A percentile compares a stretch with the other conserved stretches of the same genome.
Conservation (phyloP, 2,797 vertebrate species). For the Ataeniobius toweri region DNA sequence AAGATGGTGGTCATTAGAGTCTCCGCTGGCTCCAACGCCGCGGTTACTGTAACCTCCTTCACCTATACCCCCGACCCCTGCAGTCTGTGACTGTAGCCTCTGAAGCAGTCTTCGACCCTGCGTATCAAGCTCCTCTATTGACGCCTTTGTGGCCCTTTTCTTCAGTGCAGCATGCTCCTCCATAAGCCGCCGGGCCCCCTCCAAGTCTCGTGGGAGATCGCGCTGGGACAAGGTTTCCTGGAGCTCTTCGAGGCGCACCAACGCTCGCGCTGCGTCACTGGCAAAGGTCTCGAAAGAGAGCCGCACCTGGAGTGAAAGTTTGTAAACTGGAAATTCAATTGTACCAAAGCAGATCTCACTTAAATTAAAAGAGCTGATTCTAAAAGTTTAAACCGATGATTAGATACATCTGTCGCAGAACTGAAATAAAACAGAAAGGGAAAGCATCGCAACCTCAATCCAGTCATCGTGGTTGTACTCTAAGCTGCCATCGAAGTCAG, state of each 20-base stretch:
- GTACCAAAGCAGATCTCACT: not conserved
- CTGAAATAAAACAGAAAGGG: not conserved
- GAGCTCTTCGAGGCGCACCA: constrained; percentile 92
- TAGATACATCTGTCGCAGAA: not conserved
- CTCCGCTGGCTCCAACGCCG: constrained; percentile 64
- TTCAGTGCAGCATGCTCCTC: constrained; percentile 93
- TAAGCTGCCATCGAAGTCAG: constrained; percentile 95
- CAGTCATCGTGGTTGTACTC: constrained; percentile 98
- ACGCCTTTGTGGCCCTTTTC: constrained; percentile 95
- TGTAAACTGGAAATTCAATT: not conserved
- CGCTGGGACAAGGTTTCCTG: constrained; percentile 95
- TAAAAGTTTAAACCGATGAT: not conserved
- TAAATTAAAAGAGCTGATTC: not conserved
- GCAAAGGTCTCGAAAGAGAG: constrained; percentile 94
- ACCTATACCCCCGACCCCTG: constrained; percentile 77
- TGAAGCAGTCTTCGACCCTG: constrained; percentile 95
- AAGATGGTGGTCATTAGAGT: constrained; percentile 73
- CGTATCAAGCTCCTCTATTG: constrained; percentile 93
- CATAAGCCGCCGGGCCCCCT: constrained; percentile 92
- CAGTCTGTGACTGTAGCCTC: constrained; percentile 84
- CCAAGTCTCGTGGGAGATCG: constrained; percentile 94
- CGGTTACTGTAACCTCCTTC: constrained; percentile 84
- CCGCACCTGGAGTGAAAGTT: constrained; percentile 63
- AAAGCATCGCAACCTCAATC: constrained; percentile 90
- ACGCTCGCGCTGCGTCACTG: constrained; percentile 89